Percentiles rank a stretch among this genome's conserved stretches.
phyloP scores from a whole-genome alignment of 2,888 invertebrate genomes.

The Mythimna pallens region DNA sequence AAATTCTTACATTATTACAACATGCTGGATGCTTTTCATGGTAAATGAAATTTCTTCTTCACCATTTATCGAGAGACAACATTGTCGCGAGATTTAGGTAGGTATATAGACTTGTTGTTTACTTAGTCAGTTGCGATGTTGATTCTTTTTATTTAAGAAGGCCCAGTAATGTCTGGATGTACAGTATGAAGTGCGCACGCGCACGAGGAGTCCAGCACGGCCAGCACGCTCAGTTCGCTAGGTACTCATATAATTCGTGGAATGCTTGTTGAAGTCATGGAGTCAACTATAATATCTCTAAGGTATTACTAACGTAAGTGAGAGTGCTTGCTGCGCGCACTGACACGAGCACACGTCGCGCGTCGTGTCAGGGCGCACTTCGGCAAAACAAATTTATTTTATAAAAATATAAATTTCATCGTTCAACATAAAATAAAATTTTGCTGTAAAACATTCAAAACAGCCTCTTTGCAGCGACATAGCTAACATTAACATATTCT shows the following conservation, averaged over 20 bases:
- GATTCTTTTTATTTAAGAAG: background rate
- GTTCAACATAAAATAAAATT: conserved; percentile 59
- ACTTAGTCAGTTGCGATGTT: background rate
- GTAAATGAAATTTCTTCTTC: background rate
- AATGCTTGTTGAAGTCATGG: conserved; percentile 87
- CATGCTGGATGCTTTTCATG: background rate
- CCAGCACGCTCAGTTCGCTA: conserved; percentile 46
- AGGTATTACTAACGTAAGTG: conserved; percentile 24
- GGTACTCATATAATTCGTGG: conserved; percentile 74
- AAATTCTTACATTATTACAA: too few species aligned
- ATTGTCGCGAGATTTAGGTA: background rate
- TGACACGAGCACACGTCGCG: background rate
- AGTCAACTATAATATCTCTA: conserved; percentile 66
- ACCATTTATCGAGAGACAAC: background rate
- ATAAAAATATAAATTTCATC: conserved; percentile 62
- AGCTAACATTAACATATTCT: conserved; percentile 49
- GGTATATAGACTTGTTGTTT: background rate
- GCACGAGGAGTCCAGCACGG: conserved; percentile 1
- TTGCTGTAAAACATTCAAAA: conserved; percentile 46
- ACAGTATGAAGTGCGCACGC: background rate
- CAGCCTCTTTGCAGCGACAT: conserved; percentile 50
- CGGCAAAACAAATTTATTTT: conserved; percentile 36
- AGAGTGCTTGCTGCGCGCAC: conserved; percentile 7
- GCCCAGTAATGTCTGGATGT: background rate
- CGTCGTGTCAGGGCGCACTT: conserved; percentile 18